Evolutionary conservation across 2,888 invertebrate genomes (phyloP).

Genomic region (Meloe dianella): DNA sequence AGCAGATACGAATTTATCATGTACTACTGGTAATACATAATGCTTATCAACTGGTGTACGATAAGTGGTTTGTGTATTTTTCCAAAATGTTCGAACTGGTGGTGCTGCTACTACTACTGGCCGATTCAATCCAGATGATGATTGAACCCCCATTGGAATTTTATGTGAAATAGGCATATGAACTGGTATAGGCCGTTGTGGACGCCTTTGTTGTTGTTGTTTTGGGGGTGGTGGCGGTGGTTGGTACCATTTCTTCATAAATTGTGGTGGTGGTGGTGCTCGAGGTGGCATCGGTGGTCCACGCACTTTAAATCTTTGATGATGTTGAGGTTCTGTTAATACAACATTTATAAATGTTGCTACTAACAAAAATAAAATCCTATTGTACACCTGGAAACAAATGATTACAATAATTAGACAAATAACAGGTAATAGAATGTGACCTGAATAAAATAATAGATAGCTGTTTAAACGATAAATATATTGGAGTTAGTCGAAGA

Average conservation of each 20-base stretch:
- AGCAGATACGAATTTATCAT: slow-evolving; percentile 46
- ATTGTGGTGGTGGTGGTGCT: slow-evolving; percentile 17
- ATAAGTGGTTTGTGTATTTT: slow-evolving; percentile 40
- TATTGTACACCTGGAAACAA: slow-evolving; percentile 38
- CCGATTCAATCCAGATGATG: neutral
- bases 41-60: slow-evolving; percentile 33
- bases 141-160: slow-evolving; percentile 38
- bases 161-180: slow-evolving; percentile 43
- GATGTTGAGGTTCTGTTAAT: slow-evolving; percentile 27
- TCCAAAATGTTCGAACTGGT: slow-evolving; percentile 47
- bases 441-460: slow-evolving; percentile 9
- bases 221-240: neutral
- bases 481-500: neutral
- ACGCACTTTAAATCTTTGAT: slow-evolving; percentile 33
- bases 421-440: neutral
- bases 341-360: slow-evolving; percentile 23
- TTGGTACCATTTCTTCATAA: too few species aligned
- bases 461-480: slow-evolving; percentile 4
- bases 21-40: slow-evolving; percentile 17
- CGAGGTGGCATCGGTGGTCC: slow-evolving; percentile 32
- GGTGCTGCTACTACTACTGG: slow-evolving; percentile 25
- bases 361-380: slow-evolving; percentile 34
- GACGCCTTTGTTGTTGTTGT: slow-evolving; percentile 22
- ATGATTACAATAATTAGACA: neutral
- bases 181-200: slow-evolving; percentile 41